A percentile compares a stretch with the other conserved stretches of the same genome.
These are phyloP conservation scores for Pristionchus pacificus DNA, from an alignment of 1,140 invertebrate genomes.

Conservation along the genomic window DNA sequence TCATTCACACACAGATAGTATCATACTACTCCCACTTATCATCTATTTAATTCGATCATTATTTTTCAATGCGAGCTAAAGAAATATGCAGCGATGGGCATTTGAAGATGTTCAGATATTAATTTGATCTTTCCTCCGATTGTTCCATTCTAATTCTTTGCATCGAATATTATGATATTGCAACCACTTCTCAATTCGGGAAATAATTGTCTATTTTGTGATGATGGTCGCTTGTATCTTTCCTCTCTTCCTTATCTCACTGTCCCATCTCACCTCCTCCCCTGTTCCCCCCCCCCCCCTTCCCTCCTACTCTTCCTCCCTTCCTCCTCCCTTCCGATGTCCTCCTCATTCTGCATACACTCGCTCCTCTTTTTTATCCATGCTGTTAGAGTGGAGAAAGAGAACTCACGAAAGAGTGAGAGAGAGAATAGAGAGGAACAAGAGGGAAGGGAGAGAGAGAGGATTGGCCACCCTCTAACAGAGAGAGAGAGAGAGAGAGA, in stretches of 20 bases:
- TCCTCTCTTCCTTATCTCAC: not conserved
- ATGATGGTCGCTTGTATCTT: no score
- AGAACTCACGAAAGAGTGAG: not conserved
- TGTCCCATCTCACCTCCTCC: not conserved
- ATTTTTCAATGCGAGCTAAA: no score
- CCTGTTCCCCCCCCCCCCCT: not conserved
- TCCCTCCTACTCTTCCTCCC: not conserved
- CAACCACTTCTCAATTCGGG: not conserved
- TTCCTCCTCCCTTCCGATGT: no score
- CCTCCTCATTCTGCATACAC: not conserved
- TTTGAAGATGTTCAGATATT: no score
- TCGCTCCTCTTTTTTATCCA: not conserved
- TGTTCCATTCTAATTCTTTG: no score
- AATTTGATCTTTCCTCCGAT: no score
- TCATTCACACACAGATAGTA: no score
- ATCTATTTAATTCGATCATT: no score
- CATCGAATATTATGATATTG: not conserved
- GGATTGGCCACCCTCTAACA: not conserved
- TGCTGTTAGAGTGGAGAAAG: not conserved
- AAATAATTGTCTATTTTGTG: no score
- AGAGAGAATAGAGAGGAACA: conserved; percentile 3
- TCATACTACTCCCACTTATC: no score
- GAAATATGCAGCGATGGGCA: no score
- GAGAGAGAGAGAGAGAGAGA: conserved; percentile 2
- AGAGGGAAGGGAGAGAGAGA: not conserved